phyloP scores from a whole-genome alignment of 2,888 invertebrate species.

The Acanthococcus lagerstroemiae region DNA sequence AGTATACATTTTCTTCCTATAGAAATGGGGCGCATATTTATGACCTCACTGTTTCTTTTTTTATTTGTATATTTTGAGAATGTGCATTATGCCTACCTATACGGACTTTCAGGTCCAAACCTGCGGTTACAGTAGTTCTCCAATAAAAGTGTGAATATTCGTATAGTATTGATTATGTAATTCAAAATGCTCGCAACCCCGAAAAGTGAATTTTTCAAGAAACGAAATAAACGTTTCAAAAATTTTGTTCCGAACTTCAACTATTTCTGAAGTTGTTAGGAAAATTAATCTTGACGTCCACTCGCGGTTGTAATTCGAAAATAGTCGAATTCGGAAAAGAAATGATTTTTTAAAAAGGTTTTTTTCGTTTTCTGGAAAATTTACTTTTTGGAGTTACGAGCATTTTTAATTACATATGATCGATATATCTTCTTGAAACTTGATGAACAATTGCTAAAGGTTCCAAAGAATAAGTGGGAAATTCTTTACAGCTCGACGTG shows the following conservation, averaged over 20 bases:
- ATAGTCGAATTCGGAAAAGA: not conserved
- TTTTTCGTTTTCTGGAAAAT: not conserved
- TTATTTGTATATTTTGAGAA: too few relatives aligned
- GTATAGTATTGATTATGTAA: too few relatives aligned
- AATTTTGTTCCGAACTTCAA: not conserved
- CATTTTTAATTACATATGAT: not conserved
- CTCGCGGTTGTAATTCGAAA: not conserved
- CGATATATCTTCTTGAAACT: not conserved
- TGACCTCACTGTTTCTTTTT: too few relatives aligned
- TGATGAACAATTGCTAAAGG: not conserved
- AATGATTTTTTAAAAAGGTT: not conserved
- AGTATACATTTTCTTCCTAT: not conserved
- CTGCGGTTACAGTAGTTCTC: too few relatives aligned
- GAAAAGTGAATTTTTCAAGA: not conserved
- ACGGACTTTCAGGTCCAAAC: too few relatives aligned
- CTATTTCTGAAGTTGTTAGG: not conserved
- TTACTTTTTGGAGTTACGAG: not conserved
- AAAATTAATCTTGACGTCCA: not conserved
- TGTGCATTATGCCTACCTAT: too few relatives aligned
- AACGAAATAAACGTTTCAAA: not conserved
- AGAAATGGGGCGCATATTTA: not conserved
- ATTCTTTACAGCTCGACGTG: too few relatives aligned
- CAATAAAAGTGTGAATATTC: too few relatives aligned
- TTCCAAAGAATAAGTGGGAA: too few relatives aligned
- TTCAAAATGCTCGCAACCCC: too few relatives aligned